phyloP scores from a whole-genome alignment of 1,140 invertebrate genomes.

The Cotesia typhae region DNA sequence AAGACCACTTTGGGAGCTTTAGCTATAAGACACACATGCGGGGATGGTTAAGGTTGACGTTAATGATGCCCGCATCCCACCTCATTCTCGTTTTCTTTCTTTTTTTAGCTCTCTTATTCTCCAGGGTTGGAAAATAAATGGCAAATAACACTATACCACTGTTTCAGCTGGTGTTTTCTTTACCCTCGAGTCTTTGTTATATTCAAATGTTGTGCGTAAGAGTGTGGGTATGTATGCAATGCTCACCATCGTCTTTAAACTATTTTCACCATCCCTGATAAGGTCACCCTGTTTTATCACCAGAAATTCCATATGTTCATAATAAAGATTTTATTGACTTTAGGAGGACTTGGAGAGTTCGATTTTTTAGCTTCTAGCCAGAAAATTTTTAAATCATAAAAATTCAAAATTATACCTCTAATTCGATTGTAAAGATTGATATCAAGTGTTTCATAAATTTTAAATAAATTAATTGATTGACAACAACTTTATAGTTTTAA shows the following conservation, averaged over 20 bases:
- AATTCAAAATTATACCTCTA: too few relatives aligned
- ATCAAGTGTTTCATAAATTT: too few relatives aligned
- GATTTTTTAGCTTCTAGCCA: too few relatives aligned
- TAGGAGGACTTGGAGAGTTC: too few relatives aligned
- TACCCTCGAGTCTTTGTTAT: neutral
- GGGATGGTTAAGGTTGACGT: conserved; percentile 54
- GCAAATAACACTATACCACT: conserved; percentile 24
- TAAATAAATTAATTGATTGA: too few relatives aligned
- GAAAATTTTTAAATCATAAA: too few relatives aligned
- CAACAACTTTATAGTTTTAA: too few relatives aligned
- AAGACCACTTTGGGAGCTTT: conserved; percentile 38
- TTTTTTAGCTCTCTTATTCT: conserved; percentile 28
- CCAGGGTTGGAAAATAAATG: conserved; percentile 52
- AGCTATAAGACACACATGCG: conserved; percentile 50
- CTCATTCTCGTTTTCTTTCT: conserved; percentile 15
- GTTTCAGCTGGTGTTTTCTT: neutral
- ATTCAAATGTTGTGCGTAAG: neutral
- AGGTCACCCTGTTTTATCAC: conserved; percentile 10
- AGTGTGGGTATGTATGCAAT: neutral
- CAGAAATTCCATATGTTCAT: too few relatives aligned
- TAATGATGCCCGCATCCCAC: conserved; percentile 59
- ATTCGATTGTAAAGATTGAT: too few relatives aligned
- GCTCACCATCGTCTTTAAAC: neutral
- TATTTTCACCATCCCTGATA: conserved; percentile 8
- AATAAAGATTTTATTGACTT: too few relatives aligned